A percentile compares a stretch with the other conserved stretches of the same genome.
These are phyloP conservation scores for Asarcornis scutulata DNA, from an alignment of 2,113 vertebrate genomes.

Conservation along the genomic window DNA sequence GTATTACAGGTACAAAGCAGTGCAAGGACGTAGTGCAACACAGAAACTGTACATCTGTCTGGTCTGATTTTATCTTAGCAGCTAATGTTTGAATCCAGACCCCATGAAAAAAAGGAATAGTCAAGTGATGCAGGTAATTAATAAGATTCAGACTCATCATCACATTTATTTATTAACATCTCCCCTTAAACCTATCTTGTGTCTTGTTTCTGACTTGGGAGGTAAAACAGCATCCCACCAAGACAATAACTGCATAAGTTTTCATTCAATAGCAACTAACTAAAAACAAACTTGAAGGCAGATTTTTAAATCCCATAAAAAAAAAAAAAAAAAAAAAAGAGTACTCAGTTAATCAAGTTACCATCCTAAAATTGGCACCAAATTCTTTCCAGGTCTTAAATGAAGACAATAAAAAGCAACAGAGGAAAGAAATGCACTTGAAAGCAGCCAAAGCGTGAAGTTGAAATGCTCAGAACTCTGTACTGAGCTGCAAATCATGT, in stretches of 20 bases:
- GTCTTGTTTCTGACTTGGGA: not conserved
- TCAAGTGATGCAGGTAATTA: not conserved
- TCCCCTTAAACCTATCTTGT: not conserved
- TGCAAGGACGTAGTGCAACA: not conserved
- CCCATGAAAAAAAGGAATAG: not conserved
- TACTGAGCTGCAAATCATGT: not conserved
- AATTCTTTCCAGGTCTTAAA: constrained; percentile 1
- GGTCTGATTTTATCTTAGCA: not conserved
- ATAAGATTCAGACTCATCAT: not conserved
- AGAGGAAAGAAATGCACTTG: not conserved
- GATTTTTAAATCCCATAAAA: not conserved
- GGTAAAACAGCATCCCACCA: not conserved
- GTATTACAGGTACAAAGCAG: not conserved
- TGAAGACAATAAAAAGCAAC: not conserved
- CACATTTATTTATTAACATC: not conserved
- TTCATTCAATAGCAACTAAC: not conserved
- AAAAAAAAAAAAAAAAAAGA: not conserved
- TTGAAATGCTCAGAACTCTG: not conserved
- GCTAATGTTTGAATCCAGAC: not conserved
- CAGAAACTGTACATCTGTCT: not conserved
- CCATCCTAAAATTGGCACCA: not conserved
- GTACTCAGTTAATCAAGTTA: not conserved
- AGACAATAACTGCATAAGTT: not conserved
- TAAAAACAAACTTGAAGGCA: not conserved
- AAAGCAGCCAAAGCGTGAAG: not conserved